Percentiles rank a stretch among this genome's conserved stretches.
Conservation (phyloP, 2,113 vertebrate species). For the Mustela nigripes region DNA sequence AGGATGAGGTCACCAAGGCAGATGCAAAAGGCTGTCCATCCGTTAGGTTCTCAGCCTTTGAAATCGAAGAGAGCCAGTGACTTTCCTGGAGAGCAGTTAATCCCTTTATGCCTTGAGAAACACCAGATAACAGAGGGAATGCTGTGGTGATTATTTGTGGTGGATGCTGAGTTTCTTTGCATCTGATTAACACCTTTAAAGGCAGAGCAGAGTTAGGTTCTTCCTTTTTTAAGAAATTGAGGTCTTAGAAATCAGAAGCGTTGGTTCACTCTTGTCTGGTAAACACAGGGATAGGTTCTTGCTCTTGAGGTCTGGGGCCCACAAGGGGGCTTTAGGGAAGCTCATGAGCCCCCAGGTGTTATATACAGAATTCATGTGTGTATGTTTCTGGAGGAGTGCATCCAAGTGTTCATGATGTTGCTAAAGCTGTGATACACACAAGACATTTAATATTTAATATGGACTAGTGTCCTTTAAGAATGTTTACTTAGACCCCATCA, state of each 20-base stretch:
- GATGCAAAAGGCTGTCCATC: not conserved
- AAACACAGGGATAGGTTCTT: not conserved
- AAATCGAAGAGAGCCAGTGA: conserved; percentile 43
- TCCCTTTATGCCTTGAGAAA: conserved; percentile 47
- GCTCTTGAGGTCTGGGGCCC: not conserved
- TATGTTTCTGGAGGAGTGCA: not conserved
- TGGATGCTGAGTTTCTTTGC: not conserved
- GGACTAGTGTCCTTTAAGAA: not conserved
- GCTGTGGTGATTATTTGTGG: conserved; percentile 28
- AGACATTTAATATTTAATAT: conserved; percentile 34
- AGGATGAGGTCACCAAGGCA: conserved; percentile 16
- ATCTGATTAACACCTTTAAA: not conserved
- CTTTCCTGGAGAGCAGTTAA: conserved; percentile 11
- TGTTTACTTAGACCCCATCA: not conserved
- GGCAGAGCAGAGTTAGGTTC: not conserved
- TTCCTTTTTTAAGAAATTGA: not conserved
- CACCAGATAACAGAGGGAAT: conserved; percentile 1
- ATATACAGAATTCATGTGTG: not conserved
- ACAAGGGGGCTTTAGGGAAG: not conserved
- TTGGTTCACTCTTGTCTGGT: not conserved
- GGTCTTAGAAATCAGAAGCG: conserved; percentile 15
- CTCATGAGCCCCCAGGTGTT: not conserved
- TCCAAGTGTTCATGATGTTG: not conserved
- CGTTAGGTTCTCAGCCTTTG: conserved; percentile 43
- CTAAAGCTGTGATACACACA: not conserved